Percentiles rank a stretch among this genome's conserved stretches.
Evolutionary conservation across 2,113 vertebrate species (phyloP).

Genomic region (Cettia cetti): DNA sequence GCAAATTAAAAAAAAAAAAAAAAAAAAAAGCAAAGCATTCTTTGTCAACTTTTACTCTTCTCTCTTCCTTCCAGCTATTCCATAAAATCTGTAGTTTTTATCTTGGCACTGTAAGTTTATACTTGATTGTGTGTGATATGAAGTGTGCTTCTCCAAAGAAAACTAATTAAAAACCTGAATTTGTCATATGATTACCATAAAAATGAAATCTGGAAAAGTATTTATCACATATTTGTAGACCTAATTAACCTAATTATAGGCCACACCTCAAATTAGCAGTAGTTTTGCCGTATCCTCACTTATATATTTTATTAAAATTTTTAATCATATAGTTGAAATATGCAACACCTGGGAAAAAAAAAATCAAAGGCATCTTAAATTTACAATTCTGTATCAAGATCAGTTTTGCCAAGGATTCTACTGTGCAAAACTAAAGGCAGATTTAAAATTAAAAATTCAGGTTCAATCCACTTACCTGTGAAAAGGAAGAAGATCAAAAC

Average conservation of each 20-base stretch:
- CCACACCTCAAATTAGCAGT: background rate
- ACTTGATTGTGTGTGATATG: background rate
- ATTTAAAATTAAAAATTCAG: background rate
- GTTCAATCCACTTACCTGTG: slow-evolving; percentile 76
- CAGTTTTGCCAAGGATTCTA: background rate
- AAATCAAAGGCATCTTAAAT: background rate
- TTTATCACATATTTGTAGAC: background rate
- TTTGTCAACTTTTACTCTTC: background rate
- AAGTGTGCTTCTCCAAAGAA: background rate
- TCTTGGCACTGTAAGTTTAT: background rate
- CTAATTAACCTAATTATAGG: background rate
- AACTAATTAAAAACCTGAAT: background rate
- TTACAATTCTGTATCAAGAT: background rate
- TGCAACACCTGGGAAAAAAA: background rate
- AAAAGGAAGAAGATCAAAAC: slow-evolving; percentile 95
- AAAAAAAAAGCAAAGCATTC: background rate
- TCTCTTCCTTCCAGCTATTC: background rate
- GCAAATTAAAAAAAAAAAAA: background rate
- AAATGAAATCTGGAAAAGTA: background rate
- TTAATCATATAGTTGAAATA: background rate
- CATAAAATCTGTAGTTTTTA: background rate
- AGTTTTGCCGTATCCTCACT: background rate
- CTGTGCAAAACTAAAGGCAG: background rate
- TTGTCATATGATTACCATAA: background rate
- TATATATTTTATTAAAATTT: background rate